Evolutionary conservation across 2,797 vertebrate genomes (phyloP), one percentile per base, ranked within the genome.

Genomic region (Rhabdophis nuchalis): DNA sequence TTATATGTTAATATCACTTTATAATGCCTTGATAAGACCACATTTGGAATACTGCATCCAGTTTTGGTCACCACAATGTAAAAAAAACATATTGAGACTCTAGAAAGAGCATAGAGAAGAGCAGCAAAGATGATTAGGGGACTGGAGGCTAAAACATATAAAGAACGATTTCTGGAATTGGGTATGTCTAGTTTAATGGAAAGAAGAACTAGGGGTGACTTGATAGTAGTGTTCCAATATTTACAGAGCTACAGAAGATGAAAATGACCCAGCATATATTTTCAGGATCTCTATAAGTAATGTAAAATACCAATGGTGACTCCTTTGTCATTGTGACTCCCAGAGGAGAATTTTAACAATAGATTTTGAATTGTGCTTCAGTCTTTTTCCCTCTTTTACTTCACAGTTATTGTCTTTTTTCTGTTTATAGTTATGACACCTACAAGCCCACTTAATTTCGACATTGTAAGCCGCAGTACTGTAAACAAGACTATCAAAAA

Each of bases 221-320:
- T 61, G 60, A 61, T 12, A 29, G 60, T 4, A 4, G 27, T 61
- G 27, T 61, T 61, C 60, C 11, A 61, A 61, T 61, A 61, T 29
- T 10, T 57, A 23, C 52, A 52, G 72, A 82, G 54, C 46, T 93
- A 53, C 89, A 93, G 85, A 87, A 93, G 53, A 25, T 89, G 57
- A 64, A 85, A 95, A 56, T 82, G 89, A 94, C 90, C 88, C 93
- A 96, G 91, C 50, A 41, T 36, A 0, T 88, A 91, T 95, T 95
- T 93, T 94, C 91, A 95, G 89, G 90, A 94, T 96, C n/a, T 88
- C 20, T 23, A 86, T 96, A 95, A 96, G 96, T 77, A 93, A 87
- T 61, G 88, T 94, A 89, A 96, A 94, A 91, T 64, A 85, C 86
- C 92, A 58, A 54, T 29, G 20, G 93, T 94, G 95, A 94, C 91